phyloP scores from a whole-genome alignment of 2,888 invertebrate genomes.

The Petrolisthes cinctipes region DNA sequence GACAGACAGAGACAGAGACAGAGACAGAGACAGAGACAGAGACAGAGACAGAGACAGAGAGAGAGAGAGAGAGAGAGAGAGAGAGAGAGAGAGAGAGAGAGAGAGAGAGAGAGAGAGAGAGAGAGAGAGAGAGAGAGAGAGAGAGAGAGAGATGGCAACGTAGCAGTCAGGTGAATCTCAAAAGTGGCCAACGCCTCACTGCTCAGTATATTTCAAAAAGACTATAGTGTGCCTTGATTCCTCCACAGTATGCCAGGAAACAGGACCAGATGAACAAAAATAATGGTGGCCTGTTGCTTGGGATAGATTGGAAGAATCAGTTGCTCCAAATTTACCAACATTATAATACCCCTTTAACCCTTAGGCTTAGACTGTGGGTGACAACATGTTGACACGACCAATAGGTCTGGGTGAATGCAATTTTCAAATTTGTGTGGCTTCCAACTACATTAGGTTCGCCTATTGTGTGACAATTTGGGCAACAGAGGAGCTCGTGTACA shows the following conservation, averaged over 20 bases:
- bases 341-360: neutral
- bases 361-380: neutral
- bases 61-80: constrained; percentile 4
- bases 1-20: neutral
- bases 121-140: constrained; percentile 32
- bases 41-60: neutral
- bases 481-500: no score
- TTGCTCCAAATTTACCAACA: no score
- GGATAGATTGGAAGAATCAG: no score
- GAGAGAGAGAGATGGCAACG: constrained; percentile 12
- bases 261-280: no score
- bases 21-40: neutral
- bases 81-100: neutral
- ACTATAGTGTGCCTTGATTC: no score
- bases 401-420: neutral
- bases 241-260: no score
- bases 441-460: no score
- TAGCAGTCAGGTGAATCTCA: no score
- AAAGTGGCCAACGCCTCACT: neutral
- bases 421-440: no score
- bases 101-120: neutral
- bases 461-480: no score
- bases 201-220: no score
- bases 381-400: neutral
- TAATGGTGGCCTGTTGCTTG: no score